Base-by-base conservation (phyloP, 2,888 invertebrate species). In the Lycaena phlaeas region DNA sequence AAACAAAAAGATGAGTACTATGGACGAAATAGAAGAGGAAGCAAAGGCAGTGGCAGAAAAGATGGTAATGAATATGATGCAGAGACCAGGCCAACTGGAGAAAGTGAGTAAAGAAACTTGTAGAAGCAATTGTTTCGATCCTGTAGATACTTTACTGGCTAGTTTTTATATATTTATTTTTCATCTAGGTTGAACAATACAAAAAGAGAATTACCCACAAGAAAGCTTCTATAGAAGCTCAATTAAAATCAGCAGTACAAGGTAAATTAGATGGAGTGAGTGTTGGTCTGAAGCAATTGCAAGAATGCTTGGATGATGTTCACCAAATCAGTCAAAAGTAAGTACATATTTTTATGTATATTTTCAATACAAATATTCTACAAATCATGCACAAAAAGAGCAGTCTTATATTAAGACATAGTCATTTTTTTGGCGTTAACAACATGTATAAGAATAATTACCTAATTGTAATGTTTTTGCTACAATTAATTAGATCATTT, bases 211-310 rank as follows among this genome's bases (percentile, higher is more conserved):
- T 92, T 45, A 87, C 88, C 6, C 86, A 92, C 43, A 92, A 93
- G 55, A 93, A 96, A 82, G 92, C 93, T 1, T 95, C 96, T 2
- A 95, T 96, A 5, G 97, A 97, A 70, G 95, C 96, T 1, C 93
- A 96, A 87, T 68, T 99, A 14, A 98, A 98, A 77, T 97, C 98
- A n/a, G 97, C 97, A 1, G 96, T 99, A 86, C 98, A 99, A 71
- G 96, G 97, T 48, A 98, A 99, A 75, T 79, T 99, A 40, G 98
- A 99, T 75, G 98, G 97, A 1, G 98, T 99, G 0, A 90, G 94
- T 54, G 93, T 95, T 7, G 98, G 98, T 0, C 88, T 99, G 11
- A 93, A 93, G 57, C 95, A 98, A 64, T 77, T 99, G 29, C 92
- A 94, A 60, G 90, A 90, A 43, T 95, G 97, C 36, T 81, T 96